phyloP scores from a whole-genome alignment of 2,888 invertebrate species.

The Latrodectus hesperus region DNA sequence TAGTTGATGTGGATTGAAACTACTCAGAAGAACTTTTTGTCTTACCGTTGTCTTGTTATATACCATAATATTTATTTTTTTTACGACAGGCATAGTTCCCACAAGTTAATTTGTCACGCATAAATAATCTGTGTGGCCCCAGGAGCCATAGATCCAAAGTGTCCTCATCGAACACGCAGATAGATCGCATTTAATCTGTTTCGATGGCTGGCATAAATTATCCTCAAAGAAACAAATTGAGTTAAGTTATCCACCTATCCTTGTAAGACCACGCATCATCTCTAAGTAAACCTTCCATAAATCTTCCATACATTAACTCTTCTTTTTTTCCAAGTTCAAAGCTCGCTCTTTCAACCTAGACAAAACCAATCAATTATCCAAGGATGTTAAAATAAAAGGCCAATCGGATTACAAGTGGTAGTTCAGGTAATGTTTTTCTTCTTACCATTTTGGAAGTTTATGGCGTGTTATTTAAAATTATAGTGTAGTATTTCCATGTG shows the following conservation, averaged over 20 bases:
- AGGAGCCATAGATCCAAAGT: background rate
- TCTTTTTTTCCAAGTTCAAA: conserved; percentile 28
- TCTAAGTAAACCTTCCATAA: too few relatives aligned
- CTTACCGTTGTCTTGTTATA: background rate
- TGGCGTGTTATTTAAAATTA: conserved; percentile 61
- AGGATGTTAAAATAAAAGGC: conserved; percentile 4
- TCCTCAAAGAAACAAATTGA: background rate
- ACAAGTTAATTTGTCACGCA: background rate
- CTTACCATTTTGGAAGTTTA: conserved; percentile 40
- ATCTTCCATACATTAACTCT: background rate
- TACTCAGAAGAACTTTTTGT: background rate
- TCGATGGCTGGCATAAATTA: background rate
- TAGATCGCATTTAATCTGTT: background rate
- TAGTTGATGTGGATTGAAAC: background rate
- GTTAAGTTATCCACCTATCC: too few relatives aligned
- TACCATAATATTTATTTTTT: too few relatives aligned
- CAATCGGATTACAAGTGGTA: conserved; percentile 15
- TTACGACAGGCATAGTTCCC: too few relatives aligned
- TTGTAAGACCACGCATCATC: too few relatives aligned
- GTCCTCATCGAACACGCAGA: background rate
- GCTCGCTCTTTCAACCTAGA: conserved; percentile 29
- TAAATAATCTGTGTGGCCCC: background rate
- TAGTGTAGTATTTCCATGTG: conserved; percentile 43
- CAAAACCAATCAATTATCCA: conserved; percentile 57
- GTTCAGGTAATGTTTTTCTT: conserved; percentile 36